Conservation (phyloP, 2,113 vertebrate genomes). For the Thryonomys swinderianus region DNA sequence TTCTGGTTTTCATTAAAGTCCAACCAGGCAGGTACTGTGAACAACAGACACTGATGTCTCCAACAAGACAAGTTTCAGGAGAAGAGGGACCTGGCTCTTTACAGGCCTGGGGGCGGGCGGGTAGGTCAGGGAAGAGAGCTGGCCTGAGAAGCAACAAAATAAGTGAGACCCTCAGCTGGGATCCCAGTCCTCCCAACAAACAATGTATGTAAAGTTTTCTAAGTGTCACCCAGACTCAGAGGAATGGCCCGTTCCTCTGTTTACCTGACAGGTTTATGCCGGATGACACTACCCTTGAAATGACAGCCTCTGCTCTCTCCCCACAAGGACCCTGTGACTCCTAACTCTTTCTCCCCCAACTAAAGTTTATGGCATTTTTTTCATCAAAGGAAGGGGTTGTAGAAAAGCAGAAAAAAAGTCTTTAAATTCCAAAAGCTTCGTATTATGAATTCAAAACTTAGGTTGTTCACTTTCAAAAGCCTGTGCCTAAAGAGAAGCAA, state of each 20-base stretch:
- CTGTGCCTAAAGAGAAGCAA: neutral
- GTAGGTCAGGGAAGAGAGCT: fast-evolving
- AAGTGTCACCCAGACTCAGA: fast-evolving
- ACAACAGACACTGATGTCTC: neutral
- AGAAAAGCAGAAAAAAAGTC: neutral
- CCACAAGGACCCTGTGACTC: too few species aligned
- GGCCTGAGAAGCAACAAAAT: neutral
- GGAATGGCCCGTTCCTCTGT: neutral
- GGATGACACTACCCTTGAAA: neutral
- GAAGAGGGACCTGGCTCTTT: neutral
- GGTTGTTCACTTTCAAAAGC: neutral
- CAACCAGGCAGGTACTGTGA: neutral
- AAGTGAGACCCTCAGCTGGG: neutral
- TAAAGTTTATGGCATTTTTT: neutral
- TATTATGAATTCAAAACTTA: neutral
- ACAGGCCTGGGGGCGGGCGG: neutral
- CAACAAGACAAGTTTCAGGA: neutral
- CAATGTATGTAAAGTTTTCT: neutral
- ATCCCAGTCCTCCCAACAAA: neutral
- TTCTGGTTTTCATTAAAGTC: neutral
- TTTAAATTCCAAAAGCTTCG: neutral
- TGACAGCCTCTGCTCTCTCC: neutral
- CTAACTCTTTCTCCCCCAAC: neutral
- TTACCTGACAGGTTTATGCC: neutral
- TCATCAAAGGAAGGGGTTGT: neutral